phyloP scores from a whole-genome alignment of 2,113 vertebrate species.

The Eulacestoma nigropectus region DNA sequence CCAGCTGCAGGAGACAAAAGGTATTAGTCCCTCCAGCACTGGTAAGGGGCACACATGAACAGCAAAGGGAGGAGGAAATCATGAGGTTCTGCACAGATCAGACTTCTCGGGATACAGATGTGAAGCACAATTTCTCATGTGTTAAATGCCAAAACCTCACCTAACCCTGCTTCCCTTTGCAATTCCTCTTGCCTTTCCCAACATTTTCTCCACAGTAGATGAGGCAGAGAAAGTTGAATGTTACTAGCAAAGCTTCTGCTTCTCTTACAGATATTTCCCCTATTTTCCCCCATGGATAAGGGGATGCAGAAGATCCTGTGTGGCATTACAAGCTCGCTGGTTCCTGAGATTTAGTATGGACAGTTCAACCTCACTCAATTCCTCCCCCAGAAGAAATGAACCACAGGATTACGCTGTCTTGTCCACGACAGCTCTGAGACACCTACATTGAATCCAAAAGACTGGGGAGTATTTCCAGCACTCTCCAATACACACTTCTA shows the following conservation, averaged over 20 bases:
- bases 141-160: not conserved
- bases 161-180: not conserved
- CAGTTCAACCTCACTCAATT: not conserved
- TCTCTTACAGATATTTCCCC: not conserved
- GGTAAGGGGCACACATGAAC: accelerated
- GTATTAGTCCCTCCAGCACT: not conserved
- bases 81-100: not conserved
- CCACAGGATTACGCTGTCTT: not conserved
- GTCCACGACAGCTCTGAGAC: not conserved
- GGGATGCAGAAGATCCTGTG: not conserved
- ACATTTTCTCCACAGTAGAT: not conserved
- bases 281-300: not conserved
- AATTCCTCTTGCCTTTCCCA: not conserved
- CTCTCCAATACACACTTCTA: not conserved
- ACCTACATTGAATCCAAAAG: not conserved
- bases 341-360: not conserved
- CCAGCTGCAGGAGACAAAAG: slow-evolving; percentile 61
- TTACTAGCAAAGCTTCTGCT: not conserved
- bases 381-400: not conserved
- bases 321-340: not conserved
- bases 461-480: not conserved
- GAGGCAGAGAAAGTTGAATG: not conserved
- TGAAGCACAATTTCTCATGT: not conserved
- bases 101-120: accelerated
- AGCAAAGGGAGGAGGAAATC: not conserved